Evolutionary conservation across 2,888 invertebrate species (phyloP).

Genomic region (Athalia cordata): DNA sequence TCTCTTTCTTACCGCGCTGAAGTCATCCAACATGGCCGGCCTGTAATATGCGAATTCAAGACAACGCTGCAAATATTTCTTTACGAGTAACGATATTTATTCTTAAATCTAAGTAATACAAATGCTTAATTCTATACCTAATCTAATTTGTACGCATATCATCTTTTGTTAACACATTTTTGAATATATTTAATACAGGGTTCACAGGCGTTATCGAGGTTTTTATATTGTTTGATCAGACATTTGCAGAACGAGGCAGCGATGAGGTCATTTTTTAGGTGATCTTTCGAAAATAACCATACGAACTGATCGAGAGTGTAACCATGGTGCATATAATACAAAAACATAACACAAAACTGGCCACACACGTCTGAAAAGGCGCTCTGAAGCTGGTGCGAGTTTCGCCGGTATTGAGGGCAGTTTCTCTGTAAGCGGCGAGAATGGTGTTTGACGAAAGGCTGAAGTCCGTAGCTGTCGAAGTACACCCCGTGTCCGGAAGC

Average conservation of each 20-base stretch:
- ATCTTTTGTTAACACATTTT: background rate
- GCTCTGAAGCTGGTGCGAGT: slow-evolving; percentile 20
- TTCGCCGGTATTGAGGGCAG: slow-evolving; percentile 9
- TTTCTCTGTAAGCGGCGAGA: slow-evolving; percentile 18
- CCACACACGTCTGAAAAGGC: slow-evolving; percentile 32
- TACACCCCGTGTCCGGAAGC: slow-evolving; percentile 31
- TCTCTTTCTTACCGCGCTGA: too few species aligned
- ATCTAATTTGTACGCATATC: too few species aligned
- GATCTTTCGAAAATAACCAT: background rate
- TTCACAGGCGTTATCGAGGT: background rate
- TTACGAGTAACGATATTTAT: too few species aligned
- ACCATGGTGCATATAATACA: slow-evolving; percentile 18
- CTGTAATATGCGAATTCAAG: too few species aligned
- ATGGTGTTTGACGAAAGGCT: slow-evolving; percentile 29
- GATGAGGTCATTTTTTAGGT: background rate
- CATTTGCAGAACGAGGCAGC: background rate
- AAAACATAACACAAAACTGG: slow-evolving; percentile 42
- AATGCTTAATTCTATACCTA: too few species aligned
- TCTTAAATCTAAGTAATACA: too few species aligned
- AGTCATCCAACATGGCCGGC: too few species aligned
- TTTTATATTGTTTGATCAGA: background rate
- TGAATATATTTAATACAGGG: background rate
- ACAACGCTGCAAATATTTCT: too few species aligned
- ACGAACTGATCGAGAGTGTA: background rate
- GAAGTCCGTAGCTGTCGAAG: slow-evolving; percentile 31